Evolutionary conservation across 2,113 vertebrate genomes (phyloP).

Genomic region (Austrofundulus limnaeus): DNA sequence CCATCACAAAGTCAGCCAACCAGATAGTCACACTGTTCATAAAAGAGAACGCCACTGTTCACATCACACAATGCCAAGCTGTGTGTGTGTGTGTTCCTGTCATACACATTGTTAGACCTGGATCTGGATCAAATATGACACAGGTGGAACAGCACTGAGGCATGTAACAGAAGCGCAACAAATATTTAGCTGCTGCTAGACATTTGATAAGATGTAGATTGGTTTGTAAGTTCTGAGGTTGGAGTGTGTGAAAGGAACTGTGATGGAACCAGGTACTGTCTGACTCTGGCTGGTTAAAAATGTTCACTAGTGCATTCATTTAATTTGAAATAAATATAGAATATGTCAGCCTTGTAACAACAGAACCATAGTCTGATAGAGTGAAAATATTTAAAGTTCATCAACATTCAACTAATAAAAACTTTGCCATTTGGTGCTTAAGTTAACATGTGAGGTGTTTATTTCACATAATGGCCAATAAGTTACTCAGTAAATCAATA

Average conservation of each 20-base stretch:
- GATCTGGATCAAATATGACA: constrained; percentile 58
- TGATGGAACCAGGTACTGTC: constrained; percentile 57
- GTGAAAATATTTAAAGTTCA: not conserved
- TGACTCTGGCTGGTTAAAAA: constrained; percentile 58
- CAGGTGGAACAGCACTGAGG: constrained; percentile 62
- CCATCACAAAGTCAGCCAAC: constrained; percentile 56
- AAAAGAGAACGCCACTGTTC: constrained; percentile 47
- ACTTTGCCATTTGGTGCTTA: no score
- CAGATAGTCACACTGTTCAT: constrained; percentile 40
- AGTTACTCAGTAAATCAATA: not conserved
- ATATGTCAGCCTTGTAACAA: not conserved
- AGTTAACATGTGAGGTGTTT: no score
- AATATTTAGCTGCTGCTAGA: constrained; percentile 20
- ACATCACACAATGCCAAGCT: constrained; percentile 4
- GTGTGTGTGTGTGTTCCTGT: constrained; percentile 21
- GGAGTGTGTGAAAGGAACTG: constrained; percentile 20
- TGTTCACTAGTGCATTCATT: constrained; percentile 19
- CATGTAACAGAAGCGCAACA: constrained; percentile 35
- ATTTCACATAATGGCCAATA: no score
- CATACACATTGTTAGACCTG: constrained; percentile 38
- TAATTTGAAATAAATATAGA: not conserved
- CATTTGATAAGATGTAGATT: constrained; percentile 25
- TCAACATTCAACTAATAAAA: no score
- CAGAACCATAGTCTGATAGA: not conserved
- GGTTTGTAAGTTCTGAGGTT: constrained; percentile 22